Evolutionary conservation across 2,888 invertebrate genomes (phyloP).

Genomic region (Therioaphis trifolii): DNA sequence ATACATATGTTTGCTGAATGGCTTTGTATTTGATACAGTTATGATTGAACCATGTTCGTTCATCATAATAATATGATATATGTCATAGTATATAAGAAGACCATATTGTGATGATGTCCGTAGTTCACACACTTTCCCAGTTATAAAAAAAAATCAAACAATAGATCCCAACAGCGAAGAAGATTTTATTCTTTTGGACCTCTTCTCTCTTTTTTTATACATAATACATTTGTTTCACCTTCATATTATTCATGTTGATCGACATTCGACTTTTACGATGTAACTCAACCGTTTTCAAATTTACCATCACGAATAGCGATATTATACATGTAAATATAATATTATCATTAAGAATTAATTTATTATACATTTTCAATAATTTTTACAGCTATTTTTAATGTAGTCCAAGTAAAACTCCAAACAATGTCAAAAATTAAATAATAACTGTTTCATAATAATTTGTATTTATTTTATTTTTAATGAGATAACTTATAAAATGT

Average conservation of each 20-base stretch:
- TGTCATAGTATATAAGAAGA: slow-evolving; percentile 14
- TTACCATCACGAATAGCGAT: not conserved
- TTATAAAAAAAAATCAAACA: slow-evolving; percentile 48
- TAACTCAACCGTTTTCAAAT: slow-evolving; percentile 8
- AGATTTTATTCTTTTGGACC: slow-evolving; percentile 38
- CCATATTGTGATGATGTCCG: slow-evolving; percentile 41
- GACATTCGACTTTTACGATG: slow-evolving; percentile 24
- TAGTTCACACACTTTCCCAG: slow-evolving; percentile 35
- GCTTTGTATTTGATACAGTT: slow-evolving; percentile 57
- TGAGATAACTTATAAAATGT: too few relatives aligned
- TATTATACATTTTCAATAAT: too few relatives aligned
- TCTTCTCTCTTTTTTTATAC: not conserved
- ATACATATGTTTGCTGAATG: slow-evolving; percentile 14
- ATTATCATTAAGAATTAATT: not conserved
- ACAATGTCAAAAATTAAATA: too few relatives aligned
- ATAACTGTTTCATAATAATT: too few relatives aligned
- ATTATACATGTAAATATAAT: not conserved
- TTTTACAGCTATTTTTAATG: too few relatives aligned
- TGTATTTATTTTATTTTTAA: too few relatives aligned
- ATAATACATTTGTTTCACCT: slow-evolving; percentile 43
- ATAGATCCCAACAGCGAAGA: slow-evolving; percentile 45
- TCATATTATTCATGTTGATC: slow-evolving; percentile 36
- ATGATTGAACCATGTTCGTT: not conserved
- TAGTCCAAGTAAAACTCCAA: too few relatives aligned
- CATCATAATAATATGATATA: slow-evolving; percentile 42